These are phyloP conservation scores for Synanthedon tipuliformis DNA, from an alignment of 2,888 invertebrate genomes.

Conservation along the genomic window DNA sequence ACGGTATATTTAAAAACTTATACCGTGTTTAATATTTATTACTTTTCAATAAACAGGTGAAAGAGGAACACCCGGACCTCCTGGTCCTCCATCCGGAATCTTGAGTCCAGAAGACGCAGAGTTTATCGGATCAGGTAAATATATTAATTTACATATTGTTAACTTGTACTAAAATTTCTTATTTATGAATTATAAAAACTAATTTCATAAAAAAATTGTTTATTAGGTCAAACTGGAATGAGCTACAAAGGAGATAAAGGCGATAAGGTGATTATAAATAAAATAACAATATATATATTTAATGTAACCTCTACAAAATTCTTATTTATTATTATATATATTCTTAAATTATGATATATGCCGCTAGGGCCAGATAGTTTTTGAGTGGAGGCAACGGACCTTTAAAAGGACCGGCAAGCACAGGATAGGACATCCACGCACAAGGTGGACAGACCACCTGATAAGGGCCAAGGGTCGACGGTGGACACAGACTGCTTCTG, in stretches of 20 bases:
- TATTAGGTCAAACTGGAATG: constrained; percentile 23
- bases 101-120: constrained; percentile 39
- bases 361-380: too few relatives aligned
- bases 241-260: constrained; percentile 46
- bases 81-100: constrained; percentile 40
- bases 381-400: too few relatives aligned
- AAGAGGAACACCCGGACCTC: constrained; percentile 57
- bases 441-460: too few relatives aligned
- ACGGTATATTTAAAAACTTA: not conserved
- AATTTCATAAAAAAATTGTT: constrained; percentile 2
- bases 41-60: constrained; percentile 35
- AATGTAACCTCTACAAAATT: too few relatives aligned
- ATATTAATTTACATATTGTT: not conserved
- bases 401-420: too few relatives aligned
- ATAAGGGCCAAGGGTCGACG: too few relatives aligned
- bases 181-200: too few relatives aligned
- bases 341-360: too few relatives aligned
- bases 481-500: too few relatives aligned
- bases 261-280: constrained; percentile 43
- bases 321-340: too few relatives aligned
- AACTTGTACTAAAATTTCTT: not conserved
- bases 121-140: constrained; percentile 32
- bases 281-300: not conserved
- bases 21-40: not conserved
- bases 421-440: too few relatives aligned